Percentiles rank a stretch among this genome's conserved stretches.
phyloP scores from a whole-genome alignment of 2,113 vertebrate species.

The Pteropus alecto region DNA sequence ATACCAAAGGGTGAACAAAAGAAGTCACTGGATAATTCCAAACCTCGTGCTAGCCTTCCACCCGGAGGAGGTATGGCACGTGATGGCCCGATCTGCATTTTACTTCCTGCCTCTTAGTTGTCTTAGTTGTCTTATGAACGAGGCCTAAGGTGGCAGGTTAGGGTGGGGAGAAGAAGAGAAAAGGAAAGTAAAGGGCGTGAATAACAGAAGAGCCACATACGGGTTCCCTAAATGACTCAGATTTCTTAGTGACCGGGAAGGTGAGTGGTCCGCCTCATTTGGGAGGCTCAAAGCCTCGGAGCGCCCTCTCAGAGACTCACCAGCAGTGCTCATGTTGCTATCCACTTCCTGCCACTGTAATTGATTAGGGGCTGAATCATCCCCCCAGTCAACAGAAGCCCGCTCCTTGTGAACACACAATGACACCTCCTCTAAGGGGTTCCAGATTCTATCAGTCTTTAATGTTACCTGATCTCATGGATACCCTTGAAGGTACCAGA shows the following conservation, averaged over 20 bases:
- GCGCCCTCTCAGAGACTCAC: constrained; percentile 67
- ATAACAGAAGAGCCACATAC: background rate
- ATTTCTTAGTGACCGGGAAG: background rate
- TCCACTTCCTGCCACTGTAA: background rate
- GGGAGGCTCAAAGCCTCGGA: background rate
- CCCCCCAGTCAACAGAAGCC: background rate
- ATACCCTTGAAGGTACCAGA: background rate
- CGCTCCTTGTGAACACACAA: constrained; percentile 50
- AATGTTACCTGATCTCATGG: background rate
- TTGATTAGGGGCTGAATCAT: background rate
- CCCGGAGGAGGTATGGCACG: background rate
- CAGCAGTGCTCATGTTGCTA: constrained; percentile 46
- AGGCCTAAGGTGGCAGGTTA: background rate
- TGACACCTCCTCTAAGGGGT: background rate
- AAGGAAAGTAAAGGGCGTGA: background rate
- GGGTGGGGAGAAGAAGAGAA: background rate
- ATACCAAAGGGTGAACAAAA: background rate
- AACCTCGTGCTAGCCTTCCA: background rate
- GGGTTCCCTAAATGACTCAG: background rate
- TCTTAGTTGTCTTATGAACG: background rate
- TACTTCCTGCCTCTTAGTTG: background rate
- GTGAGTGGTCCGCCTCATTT: background rate
- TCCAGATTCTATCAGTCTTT: constrained; percentile 56
- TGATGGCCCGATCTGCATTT: background rate
- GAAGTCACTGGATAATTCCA: background rate